Evolutionary conservation across 92 coral and sea anemone genomes (phyloP).

Genomic region (Zoanthus sociatus): DNA sequence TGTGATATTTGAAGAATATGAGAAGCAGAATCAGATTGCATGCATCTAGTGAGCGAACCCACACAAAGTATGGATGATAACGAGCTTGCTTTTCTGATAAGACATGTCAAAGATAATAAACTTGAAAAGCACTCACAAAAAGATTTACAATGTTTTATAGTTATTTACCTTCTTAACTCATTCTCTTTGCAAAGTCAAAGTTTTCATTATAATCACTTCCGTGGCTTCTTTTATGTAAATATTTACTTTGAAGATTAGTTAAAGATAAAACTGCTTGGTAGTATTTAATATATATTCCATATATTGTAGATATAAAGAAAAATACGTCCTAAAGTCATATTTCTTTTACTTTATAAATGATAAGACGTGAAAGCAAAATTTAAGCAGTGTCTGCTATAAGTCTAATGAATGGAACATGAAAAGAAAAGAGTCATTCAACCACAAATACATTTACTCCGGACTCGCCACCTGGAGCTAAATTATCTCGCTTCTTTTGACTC

Average conservation of each 20-base stretch:
- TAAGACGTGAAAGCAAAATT: not conserved
- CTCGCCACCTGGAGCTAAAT: conserved; percentile 23
- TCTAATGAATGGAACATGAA: not conserved
- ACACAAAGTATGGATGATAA: conserved; percentile 37
- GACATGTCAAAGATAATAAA: conserved; percentile 50
- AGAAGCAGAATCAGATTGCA: conserved; percentile 2
- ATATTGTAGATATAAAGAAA: not conserved
- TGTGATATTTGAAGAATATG: not conserved
- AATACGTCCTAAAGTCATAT: not conserved
- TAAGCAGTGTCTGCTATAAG: not conserved
- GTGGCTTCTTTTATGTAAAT: conserved; percentile 33
- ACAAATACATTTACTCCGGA: conserved; percentile 3
- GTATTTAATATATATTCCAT: not conserved
- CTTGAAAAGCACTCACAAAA: conserved; percentile 44
- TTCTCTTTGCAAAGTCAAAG: conserved; percentile 41
- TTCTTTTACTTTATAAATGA: not conserved
- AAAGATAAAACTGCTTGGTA: conserved; percentile 2
- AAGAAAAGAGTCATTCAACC: conserved; percentile 23
- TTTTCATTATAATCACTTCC: conserved; percentile 38
- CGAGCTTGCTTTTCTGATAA: conserved; percentile 31
- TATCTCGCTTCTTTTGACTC: not conserved
- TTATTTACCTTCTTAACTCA: conserved; percentile 37
- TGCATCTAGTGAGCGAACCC: not conserved
- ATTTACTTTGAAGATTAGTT: conserved; percentile 36
- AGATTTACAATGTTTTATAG: conserved; percentile 30